phyloP scores from a whole-genome alignment of 2,797 vertebrate genomes.

The Phalloptychus januarius region DNA sequence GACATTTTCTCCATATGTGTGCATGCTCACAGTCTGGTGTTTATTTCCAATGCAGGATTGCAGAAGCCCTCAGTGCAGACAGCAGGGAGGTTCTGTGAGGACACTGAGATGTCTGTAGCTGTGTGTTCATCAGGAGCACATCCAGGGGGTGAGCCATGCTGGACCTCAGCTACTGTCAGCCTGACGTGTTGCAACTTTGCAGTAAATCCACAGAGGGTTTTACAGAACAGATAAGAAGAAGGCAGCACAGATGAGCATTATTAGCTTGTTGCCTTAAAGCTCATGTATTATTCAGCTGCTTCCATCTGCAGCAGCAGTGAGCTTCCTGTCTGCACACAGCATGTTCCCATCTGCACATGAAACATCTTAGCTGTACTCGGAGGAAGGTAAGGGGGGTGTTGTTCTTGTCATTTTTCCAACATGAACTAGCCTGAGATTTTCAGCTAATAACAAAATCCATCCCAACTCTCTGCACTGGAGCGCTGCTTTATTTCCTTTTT shows the following conservation, averaged over 20 bases:
- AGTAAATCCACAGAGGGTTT: not conserved
- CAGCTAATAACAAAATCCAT: conserved; percentile 16
- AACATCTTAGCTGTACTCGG: not conserved
- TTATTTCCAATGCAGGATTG: not conserved
- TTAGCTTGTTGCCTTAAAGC: conserved; percentile 56
- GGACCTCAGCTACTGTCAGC: not conserved
- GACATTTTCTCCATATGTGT: not conserved
- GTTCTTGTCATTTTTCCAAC: conserved; percentile 27
- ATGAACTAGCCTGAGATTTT: conserved; percentile 3
- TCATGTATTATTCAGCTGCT: conserved; percentile 59
- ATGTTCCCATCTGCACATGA: conserved; percentile 37
- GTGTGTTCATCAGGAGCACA: not conserved
- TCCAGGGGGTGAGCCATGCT: too few relatives aligned
- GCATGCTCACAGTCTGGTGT: not conserved
- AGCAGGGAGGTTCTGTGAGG: not conserved
- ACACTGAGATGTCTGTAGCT: not conserved
- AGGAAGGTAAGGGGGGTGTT: conserved; percentile 13
- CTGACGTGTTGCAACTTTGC: not conserved
- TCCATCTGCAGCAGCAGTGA: conserved; percentile 47
- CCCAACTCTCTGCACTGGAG: not conserved
- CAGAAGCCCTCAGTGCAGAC: not conserved
- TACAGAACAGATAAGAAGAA: not conserved
- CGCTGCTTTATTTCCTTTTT: conserved; percentile 13
- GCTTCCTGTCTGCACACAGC: conserved; percentile 46
- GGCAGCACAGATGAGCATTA: conserved; percentile 9